Conservation (phyloP, 2,113 vertebrate species). For the Pygathrix nemaeus region DNA sequence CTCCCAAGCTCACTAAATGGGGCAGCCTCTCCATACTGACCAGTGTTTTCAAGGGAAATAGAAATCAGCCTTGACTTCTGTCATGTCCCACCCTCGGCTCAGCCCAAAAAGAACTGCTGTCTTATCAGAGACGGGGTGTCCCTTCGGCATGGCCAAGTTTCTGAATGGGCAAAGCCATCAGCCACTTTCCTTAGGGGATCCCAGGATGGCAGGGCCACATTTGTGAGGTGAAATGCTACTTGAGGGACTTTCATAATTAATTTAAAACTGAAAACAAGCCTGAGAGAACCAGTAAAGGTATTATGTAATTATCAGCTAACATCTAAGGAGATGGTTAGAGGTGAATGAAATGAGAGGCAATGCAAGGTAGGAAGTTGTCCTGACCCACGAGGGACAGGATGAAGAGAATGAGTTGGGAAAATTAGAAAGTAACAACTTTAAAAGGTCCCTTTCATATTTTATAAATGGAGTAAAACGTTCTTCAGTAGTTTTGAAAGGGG, state of each 20-base stretch:
- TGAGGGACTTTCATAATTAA: not conserved
- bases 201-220: too few relatives aligned
- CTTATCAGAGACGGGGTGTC: not conserved
- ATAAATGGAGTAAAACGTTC: not conserved
- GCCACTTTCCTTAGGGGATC: not conserved
- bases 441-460: not conserved
- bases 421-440: not conserved
- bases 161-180: not conserved
- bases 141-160: not conserved
- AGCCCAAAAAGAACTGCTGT: not conserved
- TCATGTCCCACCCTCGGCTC: not conserved
- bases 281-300: not conserved
- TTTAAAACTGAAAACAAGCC: not conserved
- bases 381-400: not conserved
- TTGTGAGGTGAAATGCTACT: not conserved
- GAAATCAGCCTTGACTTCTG: not conserved
- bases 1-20: not conserved
- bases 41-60: not conserved
- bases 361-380: accelerated
- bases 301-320: not conserved
- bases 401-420: not conserved
- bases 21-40: not conserved
- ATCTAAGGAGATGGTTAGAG: not conserved
- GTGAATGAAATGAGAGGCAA: not conserved
- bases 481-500: not conserved